Percentiles rank a stretch among this genome's conserved stretches.
Evolutionary conservation across 2,797 vertebrate species (phyloP).

Genomic region (Enteromius mattozi): DNA sequence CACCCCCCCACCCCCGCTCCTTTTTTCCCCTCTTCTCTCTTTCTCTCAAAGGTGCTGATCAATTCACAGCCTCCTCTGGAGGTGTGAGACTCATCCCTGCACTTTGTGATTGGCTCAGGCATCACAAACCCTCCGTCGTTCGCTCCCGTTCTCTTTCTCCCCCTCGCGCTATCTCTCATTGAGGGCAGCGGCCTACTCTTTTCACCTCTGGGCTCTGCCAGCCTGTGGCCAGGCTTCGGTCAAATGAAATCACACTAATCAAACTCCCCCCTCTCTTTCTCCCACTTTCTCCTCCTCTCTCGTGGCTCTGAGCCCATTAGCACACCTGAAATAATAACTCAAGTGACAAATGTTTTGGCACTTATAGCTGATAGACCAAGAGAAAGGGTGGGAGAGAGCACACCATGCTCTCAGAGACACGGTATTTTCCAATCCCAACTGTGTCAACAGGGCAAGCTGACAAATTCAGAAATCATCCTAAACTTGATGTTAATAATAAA

Average conservation of each 20-base stretch:
- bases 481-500: slow-evolving; percentile 9
- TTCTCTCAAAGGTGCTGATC: slow-evolving; percentile 80
- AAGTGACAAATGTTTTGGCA: slow-evolving; percentile 71
- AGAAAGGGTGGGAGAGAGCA: slow-evolving; percentile 50
- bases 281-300: slow-evolving; percentile 52
- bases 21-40: slow-evolving; percentile 64
- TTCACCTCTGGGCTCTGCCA: slow-evolving; percentile 60
- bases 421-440: slow-evolving; percentile 61
- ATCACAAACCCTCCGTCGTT: slow-evolving; percentile 53
- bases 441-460: slow-evolving; percentile 67
- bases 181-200: slow-evolving; percentile 57
- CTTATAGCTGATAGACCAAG: slow-evolving; percentile 63
- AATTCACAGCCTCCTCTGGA: slow-evolving; percentile 82
- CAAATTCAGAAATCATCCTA: slow-evolving; percentile 64
- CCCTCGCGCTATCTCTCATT: slow-evolving; percentile 56
- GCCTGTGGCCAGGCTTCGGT: slow-evolving; percentile 55
- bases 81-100: slow-evolving; percentile 74
- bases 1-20: slow-evolving; percentile 23
- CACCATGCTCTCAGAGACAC: slow-evolving; percentile 37
- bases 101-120: slow-evolving; percentile 67
- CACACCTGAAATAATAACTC: slow-evolving; percentile 84
- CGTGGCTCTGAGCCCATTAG: slow-evolving; percentile 78
- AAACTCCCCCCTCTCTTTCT: slow-evolving; percentile 58
- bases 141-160: slow-evolving; percentile 59
- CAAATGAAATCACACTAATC: slow-evolving; percentile 61